Base-by-base conservation (phyloP, 2,888 invertebrate species). In the Notodonta dromedarius region DNA sequence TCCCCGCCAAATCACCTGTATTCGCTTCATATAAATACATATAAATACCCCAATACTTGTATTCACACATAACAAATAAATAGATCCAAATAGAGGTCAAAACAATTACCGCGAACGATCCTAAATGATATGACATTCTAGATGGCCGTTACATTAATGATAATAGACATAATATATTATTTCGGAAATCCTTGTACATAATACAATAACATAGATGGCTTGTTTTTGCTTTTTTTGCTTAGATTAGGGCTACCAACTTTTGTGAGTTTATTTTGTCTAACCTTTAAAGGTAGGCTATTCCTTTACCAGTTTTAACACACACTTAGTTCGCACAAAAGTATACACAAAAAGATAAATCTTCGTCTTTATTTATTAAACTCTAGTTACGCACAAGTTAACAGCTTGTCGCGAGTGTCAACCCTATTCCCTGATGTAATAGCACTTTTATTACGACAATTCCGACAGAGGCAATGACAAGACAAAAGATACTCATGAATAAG, bases 401-500 rank as follows among this genome's bases (percentile, higher is more conserved):
- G 50, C 16, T 16, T 50, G 4, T 46, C 13, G 7, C 46, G 44
- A 56, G 56, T 56, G 48, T 32, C 60, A 71, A 58, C 70, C 67
- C 65, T 74, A 39, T 40, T 11, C 5, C n/a, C 59, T 69, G 63
- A 69, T 67, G 60, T 74, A 65, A 73, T 70, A 69, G 62, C 61
- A 62, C 57, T 73, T 73, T 73, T 73, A 75, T 71, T 67, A 58
- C 66, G 57, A 67, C 68, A 69, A 61, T 70, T 64, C 58, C 57
- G 61, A 63, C 65, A 62, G 65, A 74, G 58, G 65, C 61, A 67
- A 62, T 58, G 65, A 59, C 60, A 58, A 71, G 67, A 73, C 65
- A 66, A 71, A 76, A 71, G 65, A 65, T 73, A 61, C 60, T 71
- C 67, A 78, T 76, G 74, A 78, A 78, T 78, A 78, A 78, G 74